phyloP scores from a whole-genome alignment of 2,888 invertebrate genomes.

The Cylloceria caligata region DNA sequence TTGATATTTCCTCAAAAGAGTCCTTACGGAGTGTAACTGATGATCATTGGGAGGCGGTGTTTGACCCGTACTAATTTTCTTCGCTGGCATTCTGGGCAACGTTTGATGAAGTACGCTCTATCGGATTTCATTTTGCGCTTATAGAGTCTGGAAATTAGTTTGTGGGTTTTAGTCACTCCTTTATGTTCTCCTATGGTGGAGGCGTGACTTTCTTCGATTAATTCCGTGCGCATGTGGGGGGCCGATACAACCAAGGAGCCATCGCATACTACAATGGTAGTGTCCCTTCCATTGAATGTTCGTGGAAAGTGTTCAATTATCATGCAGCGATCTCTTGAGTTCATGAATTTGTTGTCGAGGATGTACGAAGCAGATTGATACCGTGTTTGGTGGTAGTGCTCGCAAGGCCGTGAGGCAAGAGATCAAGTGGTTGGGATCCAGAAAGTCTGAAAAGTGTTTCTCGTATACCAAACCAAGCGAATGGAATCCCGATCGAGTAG shows the following conservation, averaged over 20 bases:
- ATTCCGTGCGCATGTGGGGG: background rate
- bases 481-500: too few relatives aligned
- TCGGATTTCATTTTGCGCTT: slow-evolving; percentile 7
- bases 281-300: background rate
- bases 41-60: slow-evolving; percentile 11
- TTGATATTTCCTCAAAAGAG: background rate
- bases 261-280: slow-evolving; percentile 4
- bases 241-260: background rate
- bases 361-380: too few relatives aligned
- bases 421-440: too few relatives aligned
- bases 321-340: too few relatives aligned
- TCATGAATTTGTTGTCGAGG: too few relatives aligned
- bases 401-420: too few relatives aligned
- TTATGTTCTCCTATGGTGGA: slow-evolving; percentile 4
- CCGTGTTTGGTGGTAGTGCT: too few relatives aligned
- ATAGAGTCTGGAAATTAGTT: background rate
- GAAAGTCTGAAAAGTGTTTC: too few relatives aligned
- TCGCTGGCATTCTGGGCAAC: slow-evolving; percentile 13
- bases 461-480: too few relatives aligned
- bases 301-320: too few relatives aligned
- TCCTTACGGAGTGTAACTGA: slow-evolving; percentile 9
- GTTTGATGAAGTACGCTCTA: background rate
- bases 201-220: slow-evolving; percentile 3
- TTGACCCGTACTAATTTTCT: slow-evolving; percentile 13
- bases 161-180: slow-evolving; percentile 5